Conservation (phyloP, 1,140 invertebrate species). For the Lanistes nyassanus region DNA sequence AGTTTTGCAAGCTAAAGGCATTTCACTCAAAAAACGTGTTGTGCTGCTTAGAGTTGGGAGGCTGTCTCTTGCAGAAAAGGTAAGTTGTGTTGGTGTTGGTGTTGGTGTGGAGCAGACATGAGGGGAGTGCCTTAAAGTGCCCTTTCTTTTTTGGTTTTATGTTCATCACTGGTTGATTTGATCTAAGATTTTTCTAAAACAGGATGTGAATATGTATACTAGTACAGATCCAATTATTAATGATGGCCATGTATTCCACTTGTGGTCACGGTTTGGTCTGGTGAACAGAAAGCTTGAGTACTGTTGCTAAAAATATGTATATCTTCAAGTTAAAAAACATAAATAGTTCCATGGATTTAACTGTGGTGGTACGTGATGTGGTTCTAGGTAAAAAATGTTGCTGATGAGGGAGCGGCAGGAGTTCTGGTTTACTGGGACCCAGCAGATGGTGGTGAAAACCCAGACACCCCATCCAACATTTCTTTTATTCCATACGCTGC, state of each 20-base stretch:
- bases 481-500: constrained; percentile 33
- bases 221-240: too few relatives aligned
- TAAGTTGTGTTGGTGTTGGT: constrained; percentile 5
- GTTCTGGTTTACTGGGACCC: constrained; percentile 37
- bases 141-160: too few relatives aligned
- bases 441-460: constrained; percentile 11
- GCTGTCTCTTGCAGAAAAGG: constrained; percentile 30
- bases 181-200: too few relatives aligned
- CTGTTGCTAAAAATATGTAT: too few relatives aligned
- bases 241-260: too few relatives aligned
- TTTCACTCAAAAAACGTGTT: constrained; percentile 17
- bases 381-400: constrained; percentile 25
- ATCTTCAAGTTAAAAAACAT: not conserved
- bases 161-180: too few relatives aligned
- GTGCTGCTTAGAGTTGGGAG: constrained; percentile 31
- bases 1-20: constrained; percentile 18
- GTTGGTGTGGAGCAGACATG: too few relatives aligned
- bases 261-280: not conserved
- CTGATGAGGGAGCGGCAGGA: constrained; percentile 20
- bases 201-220: too few relatives aligned
- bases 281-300: not conserved
- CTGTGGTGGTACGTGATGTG: not conserved
- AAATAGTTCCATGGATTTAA: not conserved
- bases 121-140: too few relatives aligned
- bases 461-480: constrained; percentile 5